Conservation (phyloP, 1,140 invertebrate species). For the Drosophila repletoides region DNA sequence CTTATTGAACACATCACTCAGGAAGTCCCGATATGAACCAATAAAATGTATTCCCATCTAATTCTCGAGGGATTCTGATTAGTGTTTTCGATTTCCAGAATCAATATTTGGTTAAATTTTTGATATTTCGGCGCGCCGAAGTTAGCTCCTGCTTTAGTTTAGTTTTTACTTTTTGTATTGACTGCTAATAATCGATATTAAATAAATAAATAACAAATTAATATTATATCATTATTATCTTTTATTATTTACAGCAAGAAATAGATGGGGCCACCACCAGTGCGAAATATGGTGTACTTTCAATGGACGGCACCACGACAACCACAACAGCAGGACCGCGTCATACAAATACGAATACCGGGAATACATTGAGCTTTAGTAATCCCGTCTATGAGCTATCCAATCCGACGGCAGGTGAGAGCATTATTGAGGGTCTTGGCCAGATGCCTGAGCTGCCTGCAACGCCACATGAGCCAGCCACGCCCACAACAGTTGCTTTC, state of each 20-base stretch:
- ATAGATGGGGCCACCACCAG: conserved; percentile 58
- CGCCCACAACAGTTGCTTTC: conserved; percentile 84
- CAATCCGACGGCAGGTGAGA: conserved; percentile 84
- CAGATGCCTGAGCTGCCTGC: conserved; percentile 75
- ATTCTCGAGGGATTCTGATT: no score
- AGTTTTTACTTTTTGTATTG: no score
- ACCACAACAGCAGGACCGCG: conserved; percentile 65
- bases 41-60: no score
- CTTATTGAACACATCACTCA: no score
- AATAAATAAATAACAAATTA: not conserved
- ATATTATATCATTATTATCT: not conserved
- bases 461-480: conserved; percentile 76
- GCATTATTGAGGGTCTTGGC: conserved; percentile 77
- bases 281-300: conserved; percentile 74
- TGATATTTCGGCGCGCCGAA: no score
- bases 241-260: conserved; percentile 60
- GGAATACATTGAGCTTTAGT: conserved; percentile 83
- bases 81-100: no score
- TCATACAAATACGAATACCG: conserved; percentile 21
- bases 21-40: no score
- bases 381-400: conserved; percentile 91
- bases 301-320: conserved; percentile 82
- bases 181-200: no score
- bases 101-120: no score
- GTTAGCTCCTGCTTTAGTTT: no score